phyloP scores from a whole-genome alignment of 2,113 vertebrate genomes.

The Lathamus discolor region DNA sequence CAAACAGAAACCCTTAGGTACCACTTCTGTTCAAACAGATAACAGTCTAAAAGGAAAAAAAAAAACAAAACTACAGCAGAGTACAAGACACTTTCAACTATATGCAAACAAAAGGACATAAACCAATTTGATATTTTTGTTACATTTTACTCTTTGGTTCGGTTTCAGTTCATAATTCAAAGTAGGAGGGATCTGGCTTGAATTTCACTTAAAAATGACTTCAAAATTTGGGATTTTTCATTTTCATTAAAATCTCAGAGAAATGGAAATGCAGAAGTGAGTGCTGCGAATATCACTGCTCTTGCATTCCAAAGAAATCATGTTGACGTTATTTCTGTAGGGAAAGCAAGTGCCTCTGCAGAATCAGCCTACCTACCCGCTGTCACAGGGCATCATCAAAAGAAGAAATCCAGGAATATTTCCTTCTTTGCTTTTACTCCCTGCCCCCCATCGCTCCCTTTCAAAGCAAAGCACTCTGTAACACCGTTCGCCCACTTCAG shows the following conservation, averaged over 20 bases:
- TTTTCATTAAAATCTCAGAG: neutral
- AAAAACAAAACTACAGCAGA: neutral
- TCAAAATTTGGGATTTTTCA: neutral
- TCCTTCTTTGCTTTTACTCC: neutral
- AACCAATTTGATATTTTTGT: neutral
- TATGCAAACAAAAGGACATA: neutral
- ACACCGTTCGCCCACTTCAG: neutral
- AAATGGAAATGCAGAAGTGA: neutral
- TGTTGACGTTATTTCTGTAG: neutral
- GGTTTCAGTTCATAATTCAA: neutral
- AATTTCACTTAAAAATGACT: neutral
- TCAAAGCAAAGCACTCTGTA: neutral
- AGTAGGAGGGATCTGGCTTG: neutral
- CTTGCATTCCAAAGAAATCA: neutral
- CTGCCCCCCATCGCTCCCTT: fast-evolving
- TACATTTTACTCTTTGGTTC: neutral
- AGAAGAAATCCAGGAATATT: neutral
- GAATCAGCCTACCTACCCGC: neutral
- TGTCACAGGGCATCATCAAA: neutral
- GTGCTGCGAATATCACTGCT: neutral
- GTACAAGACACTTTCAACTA: neutral
- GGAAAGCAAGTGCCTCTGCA: neutral
- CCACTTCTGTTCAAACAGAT: neutral
- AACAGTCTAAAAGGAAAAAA: neutral
- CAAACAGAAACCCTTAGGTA: neutral